These are phyloP conservation scores for Caerostris extrusa DNA, from an alignment of 1,140 invertebrate species.

Conservation along the genomic window DNA sequence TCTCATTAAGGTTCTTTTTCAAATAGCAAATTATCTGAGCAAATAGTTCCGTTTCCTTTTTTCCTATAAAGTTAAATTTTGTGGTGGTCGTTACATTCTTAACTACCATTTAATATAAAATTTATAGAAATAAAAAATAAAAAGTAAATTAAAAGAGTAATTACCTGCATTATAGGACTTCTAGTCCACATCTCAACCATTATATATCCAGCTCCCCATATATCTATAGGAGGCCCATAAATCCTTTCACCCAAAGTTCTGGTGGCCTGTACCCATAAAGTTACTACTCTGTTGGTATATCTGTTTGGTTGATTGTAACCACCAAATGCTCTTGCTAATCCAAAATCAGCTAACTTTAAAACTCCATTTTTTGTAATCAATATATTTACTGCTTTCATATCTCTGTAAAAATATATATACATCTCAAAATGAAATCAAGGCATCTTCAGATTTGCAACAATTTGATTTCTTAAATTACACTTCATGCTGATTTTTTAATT, in stretches of 20 bases:
- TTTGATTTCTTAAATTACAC: too few relatives aligned
- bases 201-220: slow-evolving; percentile 99
- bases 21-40: too few relatives aligned
- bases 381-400: slow-evolving; percentile 99
- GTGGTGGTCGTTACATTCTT: too few relatives aligned
- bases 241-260: slow-evolving; percentile 95
- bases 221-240: slow-evolving; percentile 97
- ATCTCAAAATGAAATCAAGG: too few relatives aligned
- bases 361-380: slow-evolving; percentile 98
- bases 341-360: slow-evolving; percentile 95
- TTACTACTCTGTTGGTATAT: slow-evolving; percentile 98
- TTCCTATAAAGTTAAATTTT: too few relatives aligned
- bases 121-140: too few relatives aligned
- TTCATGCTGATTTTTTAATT: too few relatives aligned
- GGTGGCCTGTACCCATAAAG: slow-evolving; percentile 98
- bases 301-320: slow-evolving; percentile 92
- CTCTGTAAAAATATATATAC: slow-evolving; percentile 85
- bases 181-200: slow-evolving; percentile 99
- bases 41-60: too few relatives aligned
- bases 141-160: neutral
- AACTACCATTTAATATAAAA: too few relatives aligned
- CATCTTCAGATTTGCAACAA: too few relatives aligned
- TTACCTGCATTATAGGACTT: slow-evolving; percentile 86
- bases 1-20: too few relatives aligned
- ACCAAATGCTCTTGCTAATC: slow-evolving; percentile 94